phyloP scores from a whole-genome alignment of 1,140 invertebrate genomes.

The Parasteatoda tepidariorum region DNA sequence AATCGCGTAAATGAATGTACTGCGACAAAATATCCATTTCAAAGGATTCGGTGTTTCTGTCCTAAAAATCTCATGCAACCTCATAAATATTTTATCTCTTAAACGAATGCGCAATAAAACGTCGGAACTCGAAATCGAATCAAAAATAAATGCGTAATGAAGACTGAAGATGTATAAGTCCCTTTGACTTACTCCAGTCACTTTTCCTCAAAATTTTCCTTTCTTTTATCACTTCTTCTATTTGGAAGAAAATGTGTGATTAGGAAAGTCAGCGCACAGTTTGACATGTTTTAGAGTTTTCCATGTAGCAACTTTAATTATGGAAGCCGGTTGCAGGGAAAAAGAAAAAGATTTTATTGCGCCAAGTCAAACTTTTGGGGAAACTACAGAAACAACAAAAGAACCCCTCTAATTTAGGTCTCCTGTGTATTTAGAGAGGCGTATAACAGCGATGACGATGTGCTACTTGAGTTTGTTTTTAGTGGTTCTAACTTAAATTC shows the following conservation, averaged over 20 bases:
- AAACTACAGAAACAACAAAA: neutral
- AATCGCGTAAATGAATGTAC: no score
- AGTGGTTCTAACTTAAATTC: neutral
- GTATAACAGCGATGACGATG: conserved; percentile 11
- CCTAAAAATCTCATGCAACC: no score
- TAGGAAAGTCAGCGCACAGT: conserved; percentile 1
- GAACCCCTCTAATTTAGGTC: conserved; percentile 12
- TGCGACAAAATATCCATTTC: no score
- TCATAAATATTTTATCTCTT: no score
- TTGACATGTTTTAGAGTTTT: neutral
- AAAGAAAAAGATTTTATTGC: conserved; percentile 9
- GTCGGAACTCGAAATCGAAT: no score
- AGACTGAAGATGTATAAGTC: no score
- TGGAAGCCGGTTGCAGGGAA: neutral
- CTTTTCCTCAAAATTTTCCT: neutral
- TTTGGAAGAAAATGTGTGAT: conserved; percentile 11
- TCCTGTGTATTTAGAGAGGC: conserved; percentile 35
- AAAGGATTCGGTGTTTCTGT: no score
- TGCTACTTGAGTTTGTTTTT: conserved; percentile 8
- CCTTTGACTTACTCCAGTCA: no score
- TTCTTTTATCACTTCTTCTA: conserved; percentile 12
- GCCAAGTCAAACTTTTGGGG: conserved; percentile 29
- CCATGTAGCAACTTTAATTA: conserved; percentile 12
- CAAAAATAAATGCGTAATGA: no score
- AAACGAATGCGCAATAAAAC: no score